phyloP scores from a whole-genome alignment of 2,797 vertebrate genomes.

The Kryptopterus vitreolus region DNA sequence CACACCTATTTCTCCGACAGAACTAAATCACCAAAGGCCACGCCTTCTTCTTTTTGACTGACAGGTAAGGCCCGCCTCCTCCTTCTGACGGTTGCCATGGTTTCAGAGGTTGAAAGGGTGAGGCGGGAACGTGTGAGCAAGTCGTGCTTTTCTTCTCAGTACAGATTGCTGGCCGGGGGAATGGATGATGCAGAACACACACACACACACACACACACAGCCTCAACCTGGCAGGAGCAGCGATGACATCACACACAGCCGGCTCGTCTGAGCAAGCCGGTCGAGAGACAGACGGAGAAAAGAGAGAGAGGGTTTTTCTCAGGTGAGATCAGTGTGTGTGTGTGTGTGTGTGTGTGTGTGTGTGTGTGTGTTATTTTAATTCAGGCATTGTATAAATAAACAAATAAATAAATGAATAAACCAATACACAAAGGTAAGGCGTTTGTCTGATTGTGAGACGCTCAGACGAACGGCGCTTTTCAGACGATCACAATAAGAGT shows the following conservation, averaged over 20 bases:
- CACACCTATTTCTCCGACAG: background rate
- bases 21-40: background rate
- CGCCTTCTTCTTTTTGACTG: background rate
- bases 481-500: background rate
- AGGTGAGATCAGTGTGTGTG: background rate
- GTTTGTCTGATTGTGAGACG: background rate
- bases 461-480: too few species aligned
- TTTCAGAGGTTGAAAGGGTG: slow-evolving; percentile 11
- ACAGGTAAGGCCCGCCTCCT: background rate
- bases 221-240: slow-evolving; percentile 63
- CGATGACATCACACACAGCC: slow-evolving; percentile 19
- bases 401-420: too few species aligned
- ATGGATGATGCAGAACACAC: slow-evolving; percentile 24
- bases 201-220: slow-evolving; percentile 45
- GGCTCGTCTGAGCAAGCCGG: background rate
- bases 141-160: slow-evolving; percentile 8
- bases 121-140: slow-evolving; percentile 7
- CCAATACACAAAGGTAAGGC: background rate
- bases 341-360: slow-evolving; percentile 11
- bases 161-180: slow-evolving; percentile 14
- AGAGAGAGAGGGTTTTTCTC: background rate
- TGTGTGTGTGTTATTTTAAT: slow-evolving; percentile 2
- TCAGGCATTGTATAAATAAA: background rate
- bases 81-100: slow-evolving; percentile 1
- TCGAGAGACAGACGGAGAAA: background rate